These are phyloP conservation scores for Drosophila mayri DNA, from an alignment of 1,140 invertebrate genomes.

Conservation along the genomic window DNA sequence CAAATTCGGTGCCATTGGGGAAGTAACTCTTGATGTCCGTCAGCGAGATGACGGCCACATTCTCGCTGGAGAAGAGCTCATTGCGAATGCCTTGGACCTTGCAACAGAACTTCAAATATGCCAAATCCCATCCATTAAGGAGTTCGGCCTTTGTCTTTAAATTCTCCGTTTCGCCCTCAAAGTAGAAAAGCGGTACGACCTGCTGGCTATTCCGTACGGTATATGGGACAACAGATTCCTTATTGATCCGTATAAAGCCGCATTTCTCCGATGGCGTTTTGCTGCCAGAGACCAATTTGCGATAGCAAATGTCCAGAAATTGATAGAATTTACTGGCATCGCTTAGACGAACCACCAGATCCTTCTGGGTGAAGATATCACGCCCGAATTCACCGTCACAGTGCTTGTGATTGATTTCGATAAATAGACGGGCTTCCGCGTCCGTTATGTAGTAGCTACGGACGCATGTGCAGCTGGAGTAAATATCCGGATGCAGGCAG, in stretches of 20 bases:
- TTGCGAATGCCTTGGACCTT: conserved; percentile 96
- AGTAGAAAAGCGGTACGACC: conserved; percentile 97
- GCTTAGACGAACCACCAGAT: conserved; percentile 93
- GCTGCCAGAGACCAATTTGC: conserved; percentile 89
- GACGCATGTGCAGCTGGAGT: conserved; percentile 93
- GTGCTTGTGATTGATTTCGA: conserved; percentile 97
- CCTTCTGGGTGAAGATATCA: conserved; percentile 94
- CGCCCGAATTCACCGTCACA: conserved; percentile 96
- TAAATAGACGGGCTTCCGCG: conserved; percentile 94
- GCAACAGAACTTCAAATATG: conserved; percentile 97
- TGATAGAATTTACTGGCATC: conserved; percentile 96
- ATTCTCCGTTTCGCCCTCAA: conserved; percentile 96
- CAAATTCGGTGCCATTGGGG: conserved; percentile 93
- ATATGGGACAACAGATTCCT: conserved; percentile 97
- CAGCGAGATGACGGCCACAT: conserved; percentile 94
- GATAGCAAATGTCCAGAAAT: conserved; percentile 95
- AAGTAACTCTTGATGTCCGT: conserved; percentile 96
- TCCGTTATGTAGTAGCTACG: conserved; percentile 97
- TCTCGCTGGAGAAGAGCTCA: conserved; percentile 95
- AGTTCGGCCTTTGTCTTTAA: conserved; percentile 93
- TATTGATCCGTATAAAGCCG: conserved; percentile 97
- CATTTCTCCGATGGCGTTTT: conserved; percentile 92
- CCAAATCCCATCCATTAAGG: conserved; percentile 95
- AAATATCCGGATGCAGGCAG: conserved; percentile 93
- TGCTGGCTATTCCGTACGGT: conserved; percentile 93